Evolutionary conservation across 2,113 vertebrate species (phyloP).

Genomic region (Scalopus aquaticus): DNA sequence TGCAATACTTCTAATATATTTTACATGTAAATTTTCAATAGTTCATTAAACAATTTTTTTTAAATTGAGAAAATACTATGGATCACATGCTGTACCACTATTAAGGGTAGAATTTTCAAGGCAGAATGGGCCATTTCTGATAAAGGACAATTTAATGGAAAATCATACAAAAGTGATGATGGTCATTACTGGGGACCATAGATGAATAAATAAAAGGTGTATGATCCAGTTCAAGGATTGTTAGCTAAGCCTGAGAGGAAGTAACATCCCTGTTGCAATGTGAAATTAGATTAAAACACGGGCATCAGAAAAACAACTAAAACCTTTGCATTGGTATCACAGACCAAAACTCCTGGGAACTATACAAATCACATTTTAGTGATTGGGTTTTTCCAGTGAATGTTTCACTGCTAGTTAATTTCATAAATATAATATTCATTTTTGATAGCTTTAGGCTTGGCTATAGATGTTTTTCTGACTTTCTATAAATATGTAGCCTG

Average conservation of each 20-base stretch:
- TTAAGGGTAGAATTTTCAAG: not conserved
- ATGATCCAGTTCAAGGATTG: not conserved
- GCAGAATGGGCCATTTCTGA: not conserved
- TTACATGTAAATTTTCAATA: not conserved
- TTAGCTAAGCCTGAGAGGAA: not conserved
- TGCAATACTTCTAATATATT: not conserved
- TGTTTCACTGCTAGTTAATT: constrained; percentile 16
- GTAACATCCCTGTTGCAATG: not conserved
- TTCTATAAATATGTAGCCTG: not conserved
- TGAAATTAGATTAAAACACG: not conserved
- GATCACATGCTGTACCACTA: not conserved
- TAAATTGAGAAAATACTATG: not conserved
- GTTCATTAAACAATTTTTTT: not conserved
- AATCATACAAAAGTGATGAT: not conserved
- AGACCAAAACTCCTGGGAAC: not conserved
- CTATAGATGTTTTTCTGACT: not conserved
- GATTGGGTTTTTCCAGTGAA: not conserved
- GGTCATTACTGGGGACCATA: not conserved
- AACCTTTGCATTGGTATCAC: not conserved
- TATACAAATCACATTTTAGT: not conserved
- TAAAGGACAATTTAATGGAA: not conserved
- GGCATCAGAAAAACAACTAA: not conserved
- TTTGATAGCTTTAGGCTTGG: constrained; percentile 32
- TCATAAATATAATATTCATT: not conserved
- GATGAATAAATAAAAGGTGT: not conserved